phyloP scores from a whole-genome alignment of 30 jellyfish, hydroid and myxozoan genomes.

The Turritopsis dohrnii region DNA sequence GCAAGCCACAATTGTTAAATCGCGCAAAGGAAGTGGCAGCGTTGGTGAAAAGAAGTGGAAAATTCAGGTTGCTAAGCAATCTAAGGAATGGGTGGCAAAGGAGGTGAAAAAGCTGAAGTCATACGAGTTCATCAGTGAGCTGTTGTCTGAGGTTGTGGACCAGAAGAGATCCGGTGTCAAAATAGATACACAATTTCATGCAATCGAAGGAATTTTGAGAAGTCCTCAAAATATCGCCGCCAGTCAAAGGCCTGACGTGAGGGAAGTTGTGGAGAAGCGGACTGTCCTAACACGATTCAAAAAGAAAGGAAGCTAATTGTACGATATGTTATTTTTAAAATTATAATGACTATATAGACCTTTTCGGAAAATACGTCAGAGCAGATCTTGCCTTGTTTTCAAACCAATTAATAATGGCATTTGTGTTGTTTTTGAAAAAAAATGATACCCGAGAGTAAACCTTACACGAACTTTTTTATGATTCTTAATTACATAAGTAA shows the following conservation, averaged over 20 bases:
- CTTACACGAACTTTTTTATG: too few relatives aligned
- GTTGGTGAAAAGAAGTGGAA: neutral
- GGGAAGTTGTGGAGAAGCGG: neutral
- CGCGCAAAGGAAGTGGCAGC: neutral
- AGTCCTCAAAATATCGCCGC: neutral
- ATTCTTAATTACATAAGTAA: too few relatives aligned
- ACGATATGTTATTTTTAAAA: too few relatives aligned
- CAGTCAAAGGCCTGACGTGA: neutral
- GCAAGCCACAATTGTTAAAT: neutral
- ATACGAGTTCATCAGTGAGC: neutral
- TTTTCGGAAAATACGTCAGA: too few relatives aligned
- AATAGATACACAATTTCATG: neutral
- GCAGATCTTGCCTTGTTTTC: too few relatives aligned
- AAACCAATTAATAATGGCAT: too few relatives aligned
- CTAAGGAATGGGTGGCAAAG: constrained; percentile 3
- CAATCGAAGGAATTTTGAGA: neutral
- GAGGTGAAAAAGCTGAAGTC: neutral
- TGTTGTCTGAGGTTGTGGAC: neutral
- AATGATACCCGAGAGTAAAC: too few relatives aligned
- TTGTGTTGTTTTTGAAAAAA: too few relatives aligned
- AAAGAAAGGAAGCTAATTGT: too few relatives aligned
- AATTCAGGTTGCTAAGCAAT: too few relatives aligned
- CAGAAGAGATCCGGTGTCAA: neutral
- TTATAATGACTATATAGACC: too few relatives aligned
- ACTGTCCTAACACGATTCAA: too few relatives aligned